These are phyloP conservation scores for Volucella bombylans DNA, from an alignment of 2,888 invertebrate genomes.

Conservation along the genomic window DNA sequence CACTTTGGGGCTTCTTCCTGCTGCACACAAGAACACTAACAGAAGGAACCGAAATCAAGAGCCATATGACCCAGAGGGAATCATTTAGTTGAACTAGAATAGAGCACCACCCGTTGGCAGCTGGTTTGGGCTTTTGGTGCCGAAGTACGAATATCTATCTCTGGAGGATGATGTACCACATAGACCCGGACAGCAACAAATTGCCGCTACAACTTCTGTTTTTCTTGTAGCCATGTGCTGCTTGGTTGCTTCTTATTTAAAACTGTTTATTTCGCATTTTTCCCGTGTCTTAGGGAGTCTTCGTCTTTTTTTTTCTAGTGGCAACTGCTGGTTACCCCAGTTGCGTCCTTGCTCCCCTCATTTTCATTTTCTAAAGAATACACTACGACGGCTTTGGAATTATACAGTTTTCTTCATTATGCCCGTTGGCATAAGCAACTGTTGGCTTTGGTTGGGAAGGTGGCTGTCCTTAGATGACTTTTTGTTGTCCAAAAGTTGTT, in stretches of 20 bases:
- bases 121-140: not conserved
- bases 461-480: conserved; percentile 38
- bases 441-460: conserved; percentile 1
- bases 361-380: conserved; percentile 62
- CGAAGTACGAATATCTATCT: conserved; percentile 23
- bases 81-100: conserved; percentile 23
- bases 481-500: conserved; percentile 48
- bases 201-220: conserved; percentile 33
- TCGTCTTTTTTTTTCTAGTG: not conserved
- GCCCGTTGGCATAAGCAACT: conserved; percentile 51
- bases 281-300: conserved; percentile 6
- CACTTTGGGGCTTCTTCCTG: too few relatives aligned
- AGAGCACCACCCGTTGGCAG: conserved; percentile 32
- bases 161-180: conserved; percentile 2
- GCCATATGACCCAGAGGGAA: conserved; percentile 34
- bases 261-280: conserved; percentile 64
- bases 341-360: conserved; percentile 5
- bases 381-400: conserved; percentile 54
- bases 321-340: not conserved
- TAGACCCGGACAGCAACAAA: conserved; percentile 42
- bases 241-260: conserved; percentile 63
- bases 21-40: not conserved
- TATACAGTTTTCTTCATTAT: conserved; percentile 68
- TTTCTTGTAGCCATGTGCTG: conserved; percentile 38
- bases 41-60: conserved; percentile 15